A percentile compares a stretch with the other conserved stretches of the same genome.
These are phyloP conservation scores for Limnephilus rhombicus DNA, from an alignment of 2,888 invertebrate genomes.

Conservation along the genomic window DNA sequence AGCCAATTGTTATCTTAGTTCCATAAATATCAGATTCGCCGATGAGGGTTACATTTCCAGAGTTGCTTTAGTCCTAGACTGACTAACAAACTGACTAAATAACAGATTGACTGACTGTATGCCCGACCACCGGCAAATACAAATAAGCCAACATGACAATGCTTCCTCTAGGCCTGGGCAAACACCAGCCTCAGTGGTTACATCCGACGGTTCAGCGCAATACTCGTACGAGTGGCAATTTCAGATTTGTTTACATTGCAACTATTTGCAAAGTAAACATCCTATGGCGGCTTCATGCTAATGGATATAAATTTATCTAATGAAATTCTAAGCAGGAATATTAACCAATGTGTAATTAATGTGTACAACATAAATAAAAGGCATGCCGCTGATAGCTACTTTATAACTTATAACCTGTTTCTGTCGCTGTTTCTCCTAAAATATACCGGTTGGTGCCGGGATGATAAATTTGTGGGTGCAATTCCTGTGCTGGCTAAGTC, in stretches of 20 bases:
- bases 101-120: neutral
- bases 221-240: neutral
- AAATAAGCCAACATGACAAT: neutral
- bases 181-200: constrained; percentile 1
- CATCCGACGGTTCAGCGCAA: neutral
- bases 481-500: no score
- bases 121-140: neutral
- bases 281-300: neutral
- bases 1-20: neutral
- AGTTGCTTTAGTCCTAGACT: neutral
- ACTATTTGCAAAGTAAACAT: neutral
- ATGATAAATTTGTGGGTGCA: no score
- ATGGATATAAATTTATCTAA: neutral
- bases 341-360: neutral
- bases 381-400: neutral
- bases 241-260: neutral
- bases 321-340: neutral
- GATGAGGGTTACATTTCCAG: neutral
- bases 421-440: neutral
- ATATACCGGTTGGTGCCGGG: no score
- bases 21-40: neutral
- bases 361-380: neutral
- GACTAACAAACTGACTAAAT: neutral
- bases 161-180: neutral
- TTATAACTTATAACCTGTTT: neutral